A percentile compares a stretch with the other conserved stretches of the same genome.
These are phyloP conservation scores for Gadus chalcogrammus DNA, from an alignment of 2,113 vertebrate genomes.

Conservation along the genomic window DNA sequence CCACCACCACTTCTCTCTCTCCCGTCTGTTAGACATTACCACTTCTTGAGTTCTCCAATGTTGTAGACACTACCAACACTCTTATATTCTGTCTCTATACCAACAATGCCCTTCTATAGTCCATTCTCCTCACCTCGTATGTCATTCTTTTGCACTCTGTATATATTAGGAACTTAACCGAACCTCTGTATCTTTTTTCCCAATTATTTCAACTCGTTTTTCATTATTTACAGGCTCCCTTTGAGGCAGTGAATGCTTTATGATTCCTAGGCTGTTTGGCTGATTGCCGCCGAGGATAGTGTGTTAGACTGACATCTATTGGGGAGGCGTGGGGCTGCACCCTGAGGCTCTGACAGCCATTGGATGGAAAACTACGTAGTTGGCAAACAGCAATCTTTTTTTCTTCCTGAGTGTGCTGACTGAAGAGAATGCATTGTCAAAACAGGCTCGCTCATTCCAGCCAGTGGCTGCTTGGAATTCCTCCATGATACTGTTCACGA, in stretches of 20 bases:
- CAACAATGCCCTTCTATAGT: conserved; percentile 13
- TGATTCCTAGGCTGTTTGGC: conserved; percentile 30
- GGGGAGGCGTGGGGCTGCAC: conserved; percentile 35
- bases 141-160: background rate
- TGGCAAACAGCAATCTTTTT: conserved; percentile 34
- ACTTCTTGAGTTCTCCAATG: conserved; percentile 18
- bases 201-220: background rate
- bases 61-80: conserved; percentile 14
- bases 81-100: conserved; percentile 2
- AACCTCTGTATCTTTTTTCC: conserved; percentile 22
- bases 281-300: conserved; percentile 6
- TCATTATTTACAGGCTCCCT: conserved; percentile 22
- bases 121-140: background rate
- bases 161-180: background rate
- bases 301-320: conserved; percentile 57
- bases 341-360: conserved; percentile 6
- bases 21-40: too few species aligned
- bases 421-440: conserved; percentile 36
- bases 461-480: conserved; percentile 22
- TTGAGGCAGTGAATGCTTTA: conserved; percentile 33
- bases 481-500: conserved; percentile 21
- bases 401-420: conserved; percentile 25
- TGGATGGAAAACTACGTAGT: conserved; percentile 27
- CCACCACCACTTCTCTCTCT: background rate
- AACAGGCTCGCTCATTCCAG: conserved; percentile 31